Evolutionary conservation across 2,888 invertebrate genomes (phyloP), one percentile per base, ranked within the genome.

Genomic region (Calameuta pallipes): DNA sequence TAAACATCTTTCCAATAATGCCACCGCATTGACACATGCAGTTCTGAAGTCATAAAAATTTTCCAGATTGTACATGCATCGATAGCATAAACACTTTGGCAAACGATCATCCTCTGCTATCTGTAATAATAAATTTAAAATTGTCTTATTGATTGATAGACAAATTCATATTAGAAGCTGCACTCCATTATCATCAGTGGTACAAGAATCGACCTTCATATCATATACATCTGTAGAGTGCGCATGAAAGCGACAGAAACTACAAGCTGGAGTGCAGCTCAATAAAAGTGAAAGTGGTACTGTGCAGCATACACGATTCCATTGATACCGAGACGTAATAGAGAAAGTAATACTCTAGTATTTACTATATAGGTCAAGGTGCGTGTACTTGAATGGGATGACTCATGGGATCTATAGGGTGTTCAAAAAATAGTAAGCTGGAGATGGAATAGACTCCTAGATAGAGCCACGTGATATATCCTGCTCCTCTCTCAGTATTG

Each of bases 31-130:
- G 36, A 92, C 89, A 83, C 92, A 92, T 56, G 91, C 91, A 73
- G 91, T 91, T 81, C 92, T 89, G 83, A 93, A 93, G 85, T 92
- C 92, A 83, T 92, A 92, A 87, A 92, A 92, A 83, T 92, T 92
- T 85, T 93, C 92, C 85, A 93, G 86, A 84, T 92, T 92, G 87
- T 91, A 92, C 89, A 92, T 92, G 83, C 93, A 93, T 78, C 92
- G 89, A 85, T 92, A 92, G 87, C 93, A 93, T 74, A 92, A 85
- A 80, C 91, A 92, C 85, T 92, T 92, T 76, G 92, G 93, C 77
- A 92, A 85, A 31, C 89, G 83, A 83, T 92, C 92, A 82, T 91
- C 87, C 81, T 92, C 92, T 30, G 88, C 88, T 73, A 92, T 91
- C 92, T 92, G 88, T 12, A 89, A 89, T 75, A 80, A 77, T 73